These are phyloP conservation scores for Tridacna gigas DNA, from an alignment of 2,888 invertebrate species.

Conservation along the genomic window DNA sequence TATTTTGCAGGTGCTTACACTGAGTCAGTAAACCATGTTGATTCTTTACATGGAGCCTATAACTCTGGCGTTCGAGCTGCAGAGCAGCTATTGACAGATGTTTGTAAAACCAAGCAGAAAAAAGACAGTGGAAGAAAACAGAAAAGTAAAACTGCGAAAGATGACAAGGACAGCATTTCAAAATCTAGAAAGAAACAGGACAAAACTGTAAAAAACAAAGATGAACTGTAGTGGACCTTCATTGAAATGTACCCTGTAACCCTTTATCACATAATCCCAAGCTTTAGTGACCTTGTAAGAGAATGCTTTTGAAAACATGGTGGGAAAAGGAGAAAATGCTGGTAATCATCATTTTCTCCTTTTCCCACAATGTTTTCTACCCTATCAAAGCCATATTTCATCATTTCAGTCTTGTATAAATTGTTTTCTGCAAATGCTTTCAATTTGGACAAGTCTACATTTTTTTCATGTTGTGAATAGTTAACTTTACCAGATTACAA, in stretches of 20 bases:
- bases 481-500: too few relatives aligned
- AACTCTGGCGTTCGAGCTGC: slow-evolving; percentile 73
- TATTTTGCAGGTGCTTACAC: slow-evolving; percentile 79
- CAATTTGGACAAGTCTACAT: too few relatives aligned
- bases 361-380: background rate
- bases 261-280: background rate
- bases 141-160: slow-evolving; percentile 4
- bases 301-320: background rate
- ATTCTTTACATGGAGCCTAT: slow-evolving; percentile 76
- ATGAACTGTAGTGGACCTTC: background rate
- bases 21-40: slow-evolving; percentile 63
- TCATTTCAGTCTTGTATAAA: too few relatives aligned
- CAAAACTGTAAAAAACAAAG: slow-evolving; percentile 6
- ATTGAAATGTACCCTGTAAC: background rate
- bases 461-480: too few relatives aligned
- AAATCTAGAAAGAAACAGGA: background rate
- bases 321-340: slow-evolving; percentile 10
- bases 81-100: slow-evolving; percentile 63
- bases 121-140: slow-evolving; percentile 16
- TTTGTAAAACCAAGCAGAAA: slow-evolving; percentile 45
- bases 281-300: too few relatives aligned
- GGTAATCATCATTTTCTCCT: background rate
- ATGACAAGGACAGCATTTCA: slow-evolving; percentile 4
- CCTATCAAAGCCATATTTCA: background rate
- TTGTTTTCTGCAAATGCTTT: too few relatives aligned